phyloP scores from a whole-genome alignment of 2,113 vertebrate genomes.

The Cebidichthys violaceus region DNA sequence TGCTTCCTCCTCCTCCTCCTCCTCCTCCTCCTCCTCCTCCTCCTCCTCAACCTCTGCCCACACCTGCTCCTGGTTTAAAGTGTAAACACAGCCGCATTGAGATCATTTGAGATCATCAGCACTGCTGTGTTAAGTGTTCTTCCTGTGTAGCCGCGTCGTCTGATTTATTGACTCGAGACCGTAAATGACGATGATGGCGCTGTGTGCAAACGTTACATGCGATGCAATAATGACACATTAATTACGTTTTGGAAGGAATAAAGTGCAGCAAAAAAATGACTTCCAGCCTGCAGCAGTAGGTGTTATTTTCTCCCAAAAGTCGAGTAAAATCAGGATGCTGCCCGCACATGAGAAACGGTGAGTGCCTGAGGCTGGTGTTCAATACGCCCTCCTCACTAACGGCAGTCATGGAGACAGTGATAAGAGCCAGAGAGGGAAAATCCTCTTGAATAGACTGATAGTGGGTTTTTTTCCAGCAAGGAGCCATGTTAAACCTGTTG shows the following conservation, averaged over 20 bases:
- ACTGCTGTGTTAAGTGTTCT: not conserved
- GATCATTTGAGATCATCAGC: no score
- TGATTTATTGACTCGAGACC: not conserved
- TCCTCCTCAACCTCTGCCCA: not conserved
- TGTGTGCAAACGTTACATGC: not conserved
- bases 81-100: conserved; percentile 2
- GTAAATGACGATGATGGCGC: not conserved
- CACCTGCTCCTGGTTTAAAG: not conserved
- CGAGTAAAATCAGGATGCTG: not conserved
- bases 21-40: not conserved
- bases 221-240: not conserved
- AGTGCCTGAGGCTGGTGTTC: conserved; percentile 7
- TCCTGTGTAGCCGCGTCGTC: conserved; percentile 8
- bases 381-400: conserved; percentile 35
- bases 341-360: not conserved
- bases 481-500: not conserved
- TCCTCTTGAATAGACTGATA: not conserved
- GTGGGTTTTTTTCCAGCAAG: conserved; percentile 6
- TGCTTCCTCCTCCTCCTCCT: conserved; percentile 4
- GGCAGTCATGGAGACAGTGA: conserved; percentile 34
- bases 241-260: not conserved
- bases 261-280: not conserved
- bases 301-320: not conserved
- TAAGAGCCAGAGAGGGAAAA: conserved; percentile 35
- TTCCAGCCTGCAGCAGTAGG: not conserved